Evolutionary conservation across 2,888 invertebrate genomes (phyloP), one percentile per base, ranked within the genome.

Genomic region (Scaptomyza cyrtandrae): DNA sequence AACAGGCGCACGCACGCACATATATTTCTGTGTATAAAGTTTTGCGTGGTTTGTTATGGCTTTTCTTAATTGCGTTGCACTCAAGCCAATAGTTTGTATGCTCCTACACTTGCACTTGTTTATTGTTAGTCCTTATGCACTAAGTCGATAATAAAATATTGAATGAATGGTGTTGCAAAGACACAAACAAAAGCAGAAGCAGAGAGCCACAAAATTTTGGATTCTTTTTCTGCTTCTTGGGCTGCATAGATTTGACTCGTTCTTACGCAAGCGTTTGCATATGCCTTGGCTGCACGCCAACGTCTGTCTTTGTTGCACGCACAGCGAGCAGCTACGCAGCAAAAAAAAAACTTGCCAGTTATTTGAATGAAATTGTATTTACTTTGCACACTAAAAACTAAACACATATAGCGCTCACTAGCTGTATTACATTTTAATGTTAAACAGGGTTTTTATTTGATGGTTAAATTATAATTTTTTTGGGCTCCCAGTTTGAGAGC

Each of bases 121-220:
- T 58, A 59, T 62, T 45, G 41, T 58, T 74, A 57, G 39, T 53
- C 43, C 54, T 56, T n/a, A 57, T 54, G 48, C 53, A 73, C 31
- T 58, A 19, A 48, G 52, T 44, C 58, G 49, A 70, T 72, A 75
- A 67, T 71, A 71, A 64, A 79, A 86, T 79, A 86, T 86, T 85
- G 87, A 73, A 81, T 84, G 78, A 52, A 74, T 84, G 52, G 39
- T 52, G 73, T 80, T 80, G 71, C 71, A 83, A 88, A 83, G 86
- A 82, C 82, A 82, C 88, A 82, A 83, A 88, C 82, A 83, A 80
- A 80, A 82, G 78, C 78, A 81, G 78, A 84, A 86, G 80, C 84
- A 86, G 78, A 66, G 73, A 78, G 84, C 85, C 80, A 81, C 81
- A 41, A 76, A 86, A 74, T 70, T 67, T 78, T 77, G 70, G 74